Conservation (phyloP, 2,113 vertebrate species). For the Gavia stellata region DNA sequence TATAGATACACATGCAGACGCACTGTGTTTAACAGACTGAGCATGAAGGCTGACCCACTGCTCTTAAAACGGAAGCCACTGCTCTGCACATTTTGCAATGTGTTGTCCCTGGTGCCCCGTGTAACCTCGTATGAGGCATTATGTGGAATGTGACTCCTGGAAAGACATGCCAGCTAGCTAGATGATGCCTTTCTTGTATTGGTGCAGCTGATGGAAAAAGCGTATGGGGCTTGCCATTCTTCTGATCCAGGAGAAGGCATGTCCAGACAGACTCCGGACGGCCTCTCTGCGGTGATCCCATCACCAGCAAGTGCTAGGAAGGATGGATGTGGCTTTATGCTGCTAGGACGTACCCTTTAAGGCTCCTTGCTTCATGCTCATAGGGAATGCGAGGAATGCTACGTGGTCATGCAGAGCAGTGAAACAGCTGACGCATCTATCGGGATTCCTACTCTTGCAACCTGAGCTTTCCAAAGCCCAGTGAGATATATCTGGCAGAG, state of each 20-base stretch:
- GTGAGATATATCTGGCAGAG: neutral
- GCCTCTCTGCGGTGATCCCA: neutral
- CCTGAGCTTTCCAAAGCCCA: neutral
- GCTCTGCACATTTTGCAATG: fast-evolving
- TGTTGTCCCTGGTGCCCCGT: neutral
- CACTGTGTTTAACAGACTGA: fast-evolving
- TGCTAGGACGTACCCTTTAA: neutral
- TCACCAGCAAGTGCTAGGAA: neutral
- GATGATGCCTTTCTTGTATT: neutral
- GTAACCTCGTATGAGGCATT: neutral
- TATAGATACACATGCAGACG: fast-evolving
- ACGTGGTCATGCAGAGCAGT: fast-evolving
- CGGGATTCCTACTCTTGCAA: neutral
- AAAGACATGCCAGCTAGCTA: fast-evolving
- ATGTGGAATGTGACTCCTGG: neutral
- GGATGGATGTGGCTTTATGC: neutral
- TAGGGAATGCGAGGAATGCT: fast-evolving
- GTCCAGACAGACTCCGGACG: neutral
- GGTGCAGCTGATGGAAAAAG: neutral
- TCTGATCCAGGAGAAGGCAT: neutral
- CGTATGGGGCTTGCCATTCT: fast-evolving
- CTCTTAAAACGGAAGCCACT: neutral
- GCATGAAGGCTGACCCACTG: fast-evolving
- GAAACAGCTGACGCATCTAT: neutral
- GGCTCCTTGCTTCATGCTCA: neutral